These are phyloP conservation scores for Drosophila meridiana DNA, from an alignment of 2,888 invertebrate genomes.

Conservation along the genomic window DNA sequence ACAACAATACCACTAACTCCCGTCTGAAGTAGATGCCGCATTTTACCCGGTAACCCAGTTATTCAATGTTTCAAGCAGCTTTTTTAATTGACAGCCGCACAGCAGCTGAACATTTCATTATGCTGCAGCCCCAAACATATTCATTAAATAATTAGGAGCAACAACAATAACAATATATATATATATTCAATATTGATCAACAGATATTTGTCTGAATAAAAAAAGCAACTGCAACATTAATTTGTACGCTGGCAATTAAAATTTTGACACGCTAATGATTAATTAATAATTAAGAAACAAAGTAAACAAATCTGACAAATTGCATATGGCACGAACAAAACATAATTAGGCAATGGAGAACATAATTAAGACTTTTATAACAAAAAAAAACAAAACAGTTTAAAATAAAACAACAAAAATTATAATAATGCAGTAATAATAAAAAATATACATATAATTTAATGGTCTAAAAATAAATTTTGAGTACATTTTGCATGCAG, in stretches of 20 bases:
- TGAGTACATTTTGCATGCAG: background rate
- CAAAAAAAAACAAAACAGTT: background rate
- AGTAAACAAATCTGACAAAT: constrained; percentile 16
- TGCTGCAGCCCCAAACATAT: constrained; percentile 28
- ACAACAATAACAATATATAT: constrained; percentile 1
- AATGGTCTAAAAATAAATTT: background rate
- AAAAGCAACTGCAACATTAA: constrained; percentile 32
- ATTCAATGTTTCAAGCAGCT: constrained; percentile 38
- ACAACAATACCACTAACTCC: constrained; percentile 47
- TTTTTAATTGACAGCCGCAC: constrained; percentile 30
- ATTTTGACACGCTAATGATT: constrained; percentile 26
- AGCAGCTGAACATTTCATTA: constrained; percentile 18
- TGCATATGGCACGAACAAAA: constrained; percentile 25
- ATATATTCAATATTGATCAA: constrained; percentile 18
- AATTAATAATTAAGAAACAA: constrained; percentile 24
- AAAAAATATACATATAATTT: background rate
- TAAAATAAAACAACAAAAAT: constrained; percentile 1
- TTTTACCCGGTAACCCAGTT: constrained; percentile 65
- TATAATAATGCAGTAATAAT: background rate
- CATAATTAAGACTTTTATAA: constrained; percentile 3
- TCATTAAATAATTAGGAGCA: constrained; percentile 44
- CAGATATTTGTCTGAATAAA: constrained; percentile 18
- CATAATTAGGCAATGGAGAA: constrained; percentile 5
- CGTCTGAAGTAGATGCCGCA: constrained; percentile 5
- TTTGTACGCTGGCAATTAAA: constrained; percentile 15